Evolutionary conservation across 2,888 invertebrate species (phyloP), one percentile per base, ranked within the genome.

Genomic region (Drosophila birchii): DNA sequence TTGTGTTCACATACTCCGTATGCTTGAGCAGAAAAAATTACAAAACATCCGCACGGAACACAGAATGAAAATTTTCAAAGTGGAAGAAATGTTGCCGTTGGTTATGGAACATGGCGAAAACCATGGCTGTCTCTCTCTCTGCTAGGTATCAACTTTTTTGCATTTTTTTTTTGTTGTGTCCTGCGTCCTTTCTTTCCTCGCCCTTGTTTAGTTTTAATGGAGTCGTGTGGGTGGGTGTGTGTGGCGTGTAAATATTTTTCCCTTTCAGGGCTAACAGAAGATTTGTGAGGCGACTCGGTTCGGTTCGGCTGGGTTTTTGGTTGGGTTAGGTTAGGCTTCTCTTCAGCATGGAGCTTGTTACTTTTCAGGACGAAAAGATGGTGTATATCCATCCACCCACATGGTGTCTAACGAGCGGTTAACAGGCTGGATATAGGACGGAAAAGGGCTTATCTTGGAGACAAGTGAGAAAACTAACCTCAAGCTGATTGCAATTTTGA

Each of bases 181-280:
- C 43, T n/a, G 45, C 45, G 56, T 29, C 47, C 74, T 61, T 74
- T 75, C 75, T 74, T 64, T 66, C 51, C 51, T 38, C 66, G 64
- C 51, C 43, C 75, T 75, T 70, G 76, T 75, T 75, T 70, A 70
- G 76, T 68, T 72, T 73, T 59, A 68, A 77, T 74, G 60, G 72
- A 74, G 60, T 70, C 64, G 34, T 9, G 68, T 56, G 73, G 29
- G 29, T 59, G 67, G 2, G 47, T 8, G 32, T 49, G 68, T 59
- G 69, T 63, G 75, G 58, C 41, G 55, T 73, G 73, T 73, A 73
- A 73, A 73, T 74, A 73, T 73, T 74, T 63, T 55, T 55, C 64
- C 58, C 26, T 59, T 44, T 20, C 36, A 14, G 20, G 47, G 29
- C 38, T 29, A 51, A 14, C 54, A 43, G 51, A 55, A 56, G 64